Evolutionary conservation across 2,888 invertebrate genomes (phyloP).

Genomic region (Parnassius mnemosyne): DNA sequence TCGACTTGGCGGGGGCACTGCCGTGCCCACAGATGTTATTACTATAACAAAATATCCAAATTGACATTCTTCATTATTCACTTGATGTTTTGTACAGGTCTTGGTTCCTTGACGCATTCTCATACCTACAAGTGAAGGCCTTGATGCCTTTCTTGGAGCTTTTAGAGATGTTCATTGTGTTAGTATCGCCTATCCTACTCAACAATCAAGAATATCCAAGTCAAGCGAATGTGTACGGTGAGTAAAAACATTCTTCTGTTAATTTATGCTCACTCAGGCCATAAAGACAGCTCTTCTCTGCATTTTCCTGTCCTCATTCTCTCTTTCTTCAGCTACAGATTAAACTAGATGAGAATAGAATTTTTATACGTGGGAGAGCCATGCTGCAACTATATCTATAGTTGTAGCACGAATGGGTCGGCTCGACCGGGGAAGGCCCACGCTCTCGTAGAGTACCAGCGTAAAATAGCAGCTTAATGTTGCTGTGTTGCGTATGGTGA

Average conservation of each 20-base stretch:
- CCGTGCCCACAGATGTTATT: too few relatives aligned
- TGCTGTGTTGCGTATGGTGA: too few relatives aligned
- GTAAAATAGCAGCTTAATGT: too few relatives aligned
- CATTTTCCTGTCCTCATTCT: not conserved
- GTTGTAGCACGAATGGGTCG: too few relatives aligned
- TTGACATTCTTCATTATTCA: too few relatives aligned
- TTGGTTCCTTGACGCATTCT: not conserved
- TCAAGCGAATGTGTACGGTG: not conserved
- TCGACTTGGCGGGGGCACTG: too few relatives aligned
- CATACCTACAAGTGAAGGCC: slow-evolving; percentile 1
- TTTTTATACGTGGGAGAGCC: too few relatives aligned
- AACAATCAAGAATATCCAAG: not conserved
- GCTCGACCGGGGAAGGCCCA: too few relatives aligned
- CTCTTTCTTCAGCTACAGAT: not conserved
- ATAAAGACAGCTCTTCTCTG: not conserved
- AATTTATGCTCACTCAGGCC: not conserved
- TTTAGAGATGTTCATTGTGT: not conserved
- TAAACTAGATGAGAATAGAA: too few relatives aligned
- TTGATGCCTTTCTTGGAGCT: not conserved
- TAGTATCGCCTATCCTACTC: not conserved
- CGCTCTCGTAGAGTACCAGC: too few relatives aligned
- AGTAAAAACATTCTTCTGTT: not conserved
- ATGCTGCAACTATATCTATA: too few relatives aligned
- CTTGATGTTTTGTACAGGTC: not conserved
- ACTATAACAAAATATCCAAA: too few relatives aligned